Conservation (phyloP, 2,888 invertebrate species). For the Acleris literana region DNA sequence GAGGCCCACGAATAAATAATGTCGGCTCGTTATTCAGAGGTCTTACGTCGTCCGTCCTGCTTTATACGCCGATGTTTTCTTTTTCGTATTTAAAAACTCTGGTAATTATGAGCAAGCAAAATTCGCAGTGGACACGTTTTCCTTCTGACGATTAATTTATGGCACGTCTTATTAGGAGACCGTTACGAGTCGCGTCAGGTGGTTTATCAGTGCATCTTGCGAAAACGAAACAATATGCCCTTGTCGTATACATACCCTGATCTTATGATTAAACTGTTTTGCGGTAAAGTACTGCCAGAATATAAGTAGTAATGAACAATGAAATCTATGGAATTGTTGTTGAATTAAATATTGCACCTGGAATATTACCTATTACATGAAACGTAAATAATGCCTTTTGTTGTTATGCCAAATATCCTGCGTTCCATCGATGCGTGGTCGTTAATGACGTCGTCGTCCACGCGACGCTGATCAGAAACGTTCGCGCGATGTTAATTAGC, state of each 20-base stretch:
- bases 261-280: too few relatives aligned
- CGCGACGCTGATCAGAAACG: conserved; percentile 5
- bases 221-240: not conserved
- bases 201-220: not conserved
- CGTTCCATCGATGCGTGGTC: not conserved
- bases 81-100: conserved; percentile 69
- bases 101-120: conserved; percentile 75
- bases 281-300: too few relatives aligned
- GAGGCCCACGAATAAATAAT: conserved; percentile 75
- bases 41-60: conserved; percentile 71
- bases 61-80: conserved; percentile 70
- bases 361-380: too few relatives aligned
- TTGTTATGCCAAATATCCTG: too few relatives aligned
- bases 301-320: too few relatives aligned
- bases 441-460: conserved; percentile 3
- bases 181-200: not conserved
- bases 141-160: conserved; percentile 46
- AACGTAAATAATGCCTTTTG: too few relatives aligned
- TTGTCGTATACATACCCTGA: too few relatives aligned
- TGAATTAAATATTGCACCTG: too few relatives aligned
- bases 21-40: conserved; percentile 74
- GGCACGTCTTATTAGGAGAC: conserved; percentile 28
- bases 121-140: conserved; percentile 45
- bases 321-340: too few relatives aligned
- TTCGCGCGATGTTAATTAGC: conserved; percentile 17